A percentile compares a stretch with the other conserved stretches of the same genome.
phyloP scores from a whole-genome alignment of 2,888 invertebrate species.

The Zygaena filipendulae region DNA sequence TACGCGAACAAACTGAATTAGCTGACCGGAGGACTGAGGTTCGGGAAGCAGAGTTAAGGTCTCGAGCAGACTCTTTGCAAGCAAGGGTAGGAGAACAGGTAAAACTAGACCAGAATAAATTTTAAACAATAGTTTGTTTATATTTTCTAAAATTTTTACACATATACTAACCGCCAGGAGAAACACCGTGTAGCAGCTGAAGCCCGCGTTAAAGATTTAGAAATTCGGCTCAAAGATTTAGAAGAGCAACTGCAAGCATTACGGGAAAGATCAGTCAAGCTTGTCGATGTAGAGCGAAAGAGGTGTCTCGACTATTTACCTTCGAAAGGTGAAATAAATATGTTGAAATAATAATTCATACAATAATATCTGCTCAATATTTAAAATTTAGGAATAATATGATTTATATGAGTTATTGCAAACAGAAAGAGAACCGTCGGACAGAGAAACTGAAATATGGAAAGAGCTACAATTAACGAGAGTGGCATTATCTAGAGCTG shows the following conservation, averaged over 20 bases:
- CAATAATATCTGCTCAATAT: too few relatives aligned
- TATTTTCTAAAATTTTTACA: too few relatives aligned
- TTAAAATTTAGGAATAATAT: too few relatives aligned
- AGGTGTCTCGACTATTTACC: constrained; percentile 46
- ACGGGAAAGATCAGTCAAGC: constrained; percentile 34
- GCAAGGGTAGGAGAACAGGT: constrained; percentile 52
- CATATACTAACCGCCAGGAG: too few relatives aligned
- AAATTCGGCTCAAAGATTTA: constrained; percentile 32
- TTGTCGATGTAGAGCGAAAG: constrained; percentile 39
- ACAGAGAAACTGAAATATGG: constrained; percentile 59
- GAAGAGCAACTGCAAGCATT: constrained; percentile 30
- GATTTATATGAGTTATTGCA: too few relatives aligned
- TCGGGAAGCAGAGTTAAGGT: constrained; percentile 26
- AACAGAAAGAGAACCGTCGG: constrained; percentile 48
- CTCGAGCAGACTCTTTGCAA: constrained; percentile 33
- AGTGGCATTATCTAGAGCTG: constrained; percentile 35
- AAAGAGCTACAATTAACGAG: constrained; percentile 52
- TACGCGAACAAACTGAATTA: constrained; percentile 34
- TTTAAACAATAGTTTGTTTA: too few relatives aligned
- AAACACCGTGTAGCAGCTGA: constrained; percentile 27
- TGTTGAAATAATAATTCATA: not conserved
- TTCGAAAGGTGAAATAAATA: constrained; percentile 31
- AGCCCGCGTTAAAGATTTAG: constrained; percentile 26
- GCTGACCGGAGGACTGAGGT: constrained; percentile 26
- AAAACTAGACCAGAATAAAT: too few relatives aligned